phyloP scores from a whole-genome alignment of 1,140 invertebrate species.

The Telenomus remus region DNA sequence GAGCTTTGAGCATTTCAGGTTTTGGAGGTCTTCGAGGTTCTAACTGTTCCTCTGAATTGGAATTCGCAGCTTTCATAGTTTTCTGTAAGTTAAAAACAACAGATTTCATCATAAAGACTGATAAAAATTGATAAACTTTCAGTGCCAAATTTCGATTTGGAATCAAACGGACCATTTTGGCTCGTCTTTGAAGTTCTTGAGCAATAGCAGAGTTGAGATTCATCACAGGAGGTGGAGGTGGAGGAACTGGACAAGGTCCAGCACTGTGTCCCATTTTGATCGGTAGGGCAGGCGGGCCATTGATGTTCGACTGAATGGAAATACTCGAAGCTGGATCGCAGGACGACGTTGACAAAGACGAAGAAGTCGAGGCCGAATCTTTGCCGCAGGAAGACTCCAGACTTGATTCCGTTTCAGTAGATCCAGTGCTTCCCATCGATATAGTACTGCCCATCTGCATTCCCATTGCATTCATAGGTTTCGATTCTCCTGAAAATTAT shows the following conservation, averaged over 20 bases:
- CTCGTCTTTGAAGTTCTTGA: slow-evolving; percentile 80
- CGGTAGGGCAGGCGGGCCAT: slow-evolving; percentile 12
- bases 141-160: slow-evolving; percentile 1
- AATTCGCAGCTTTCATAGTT: slow-evolving; percentile 61
- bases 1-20: slow-evolving; percentile 62
- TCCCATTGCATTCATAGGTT: slow-evolving; percentile 72
- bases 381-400: slow-evolving; percentile 72
- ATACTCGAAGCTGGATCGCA: slow-evolving; percentile 67
- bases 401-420: slow-evolving; percentile 73
- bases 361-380: slow-evolving; percentile 71
- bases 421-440: slow-evolving; percentile 74
- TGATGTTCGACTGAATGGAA: slow-evolving; percentile 53
- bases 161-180: slow-evolving; percentile 73
- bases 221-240: slow-evolving; percentile 50
- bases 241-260: slow-evolving; percentile 34
- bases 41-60: slow-evolving; percentile 50
- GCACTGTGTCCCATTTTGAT: slow-evolving; percentile 27
- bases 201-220: slow-evolving; percentile 78
- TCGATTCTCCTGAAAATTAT: slow-evolving; percentile 48
- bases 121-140: too few relatives aligned
- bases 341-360: slow-evolving; percentile 70
- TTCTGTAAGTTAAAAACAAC: slow-evolving; percentile 49
- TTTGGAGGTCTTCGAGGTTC: slow-evolving; percentile 64
- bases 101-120: too few relatives aligned
- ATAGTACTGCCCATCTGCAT: slow-evolving; percentile 74